Base-by-base conservation (phyloP, 2,797 vertebrate genomes). In the Pteropus rufus region DNA sequence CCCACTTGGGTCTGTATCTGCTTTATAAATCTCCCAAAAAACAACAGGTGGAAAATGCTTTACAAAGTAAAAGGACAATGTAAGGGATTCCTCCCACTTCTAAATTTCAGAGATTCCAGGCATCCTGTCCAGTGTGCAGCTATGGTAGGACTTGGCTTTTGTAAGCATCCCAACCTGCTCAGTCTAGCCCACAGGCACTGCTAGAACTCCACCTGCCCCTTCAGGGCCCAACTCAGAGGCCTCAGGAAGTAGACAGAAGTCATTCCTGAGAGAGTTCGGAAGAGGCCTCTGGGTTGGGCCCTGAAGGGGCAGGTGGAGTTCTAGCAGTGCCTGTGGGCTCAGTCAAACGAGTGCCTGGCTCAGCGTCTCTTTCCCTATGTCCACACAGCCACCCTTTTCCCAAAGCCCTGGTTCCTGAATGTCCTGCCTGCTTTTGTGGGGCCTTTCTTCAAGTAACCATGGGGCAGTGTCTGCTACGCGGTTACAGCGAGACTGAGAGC, bases 321-420 rank as follows among this genome's bases (percentile, higher is more conserved):
- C 34, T 34, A 34, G 34, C 34, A 34, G 34, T 34, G 34, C 34
- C 34, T 34, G 34, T 34, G 34, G 34, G 34, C 34, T 34, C 34
- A 34, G 34, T 34, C 34, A 34, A 34, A 36, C 1, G 5, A 73
- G 34, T 4, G 12, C 60, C 72, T 41, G 24, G 69, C 31, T 79
- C 62, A 34, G 49, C 5, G 7, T 64, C 67, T 84, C 56, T 70
- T 52, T 81, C 16, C 39, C n/a, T 86, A 56, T 5, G 18, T 65
- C 39, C 60, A 62, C 0, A 14, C 12, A 34, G 64, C 24, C 34
- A 82, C 60, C 34, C 29, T 65, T 91, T 75, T 89, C n/a, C 80
- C 87, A 97, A 91, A 91, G 29, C 19, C 36, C 46, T 67, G 31
- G 31, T 54, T 94, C 76, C 81, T 93, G 58, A 83, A 93, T 49